Evolutionary conservation across 2,888 invertebrate species (phyloP).

Genomic region (Gryllus longicercus): DNA sequence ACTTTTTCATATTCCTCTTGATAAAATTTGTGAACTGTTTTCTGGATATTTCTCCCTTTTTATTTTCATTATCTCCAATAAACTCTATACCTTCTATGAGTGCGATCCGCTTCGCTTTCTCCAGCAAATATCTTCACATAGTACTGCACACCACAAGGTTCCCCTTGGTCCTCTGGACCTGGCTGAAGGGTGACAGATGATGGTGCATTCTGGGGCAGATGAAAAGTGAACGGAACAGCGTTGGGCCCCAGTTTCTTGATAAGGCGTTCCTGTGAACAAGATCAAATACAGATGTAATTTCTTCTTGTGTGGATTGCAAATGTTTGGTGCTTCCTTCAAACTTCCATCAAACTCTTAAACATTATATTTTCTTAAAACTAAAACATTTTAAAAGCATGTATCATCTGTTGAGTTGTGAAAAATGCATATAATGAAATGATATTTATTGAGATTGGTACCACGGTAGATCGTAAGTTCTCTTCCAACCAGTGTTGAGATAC

Average conservation of each 20-base stretch:
- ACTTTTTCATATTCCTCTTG: no score
- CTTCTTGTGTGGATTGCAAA: not conserved
- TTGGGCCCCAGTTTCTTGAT: conserved; percentile 80
- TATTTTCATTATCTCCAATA: no score
- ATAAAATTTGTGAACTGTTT: no score
- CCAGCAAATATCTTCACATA: conserved; percentile 85
- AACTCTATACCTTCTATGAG: conserved; percentile 65
- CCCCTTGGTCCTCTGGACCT: conserved; percentile 75
- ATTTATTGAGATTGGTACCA: no score
- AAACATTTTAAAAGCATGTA: no score
- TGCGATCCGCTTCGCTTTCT: conserved; percentile 72
- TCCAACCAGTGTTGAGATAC: no score
- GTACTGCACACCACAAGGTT: conserved; percentile 91
- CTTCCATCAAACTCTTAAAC: no score
- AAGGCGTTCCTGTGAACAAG: conserved; percentile 68
- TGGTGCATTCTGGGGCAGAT: conserved; percentile 78
- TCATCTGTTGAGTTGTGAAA: no score
- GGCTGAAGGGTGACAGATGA: conserved; percentile 91
- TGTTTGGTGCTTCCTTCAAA: not conserved
- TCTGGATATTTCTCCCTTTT: no score
- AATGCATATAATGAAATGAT: no score
- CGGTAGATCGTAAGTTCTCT: no score
- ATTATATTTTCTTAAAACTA: no score
- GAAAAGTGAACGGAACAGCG: conserved; percentile 81
- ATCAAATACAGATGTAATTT: not conserved